Percentiles rank a stretch among this genome's conserved stretches.
Conservation (phyloP, 2,797 vertebrate genomes). For the Crossoptilon crossoptilon region DNA sequence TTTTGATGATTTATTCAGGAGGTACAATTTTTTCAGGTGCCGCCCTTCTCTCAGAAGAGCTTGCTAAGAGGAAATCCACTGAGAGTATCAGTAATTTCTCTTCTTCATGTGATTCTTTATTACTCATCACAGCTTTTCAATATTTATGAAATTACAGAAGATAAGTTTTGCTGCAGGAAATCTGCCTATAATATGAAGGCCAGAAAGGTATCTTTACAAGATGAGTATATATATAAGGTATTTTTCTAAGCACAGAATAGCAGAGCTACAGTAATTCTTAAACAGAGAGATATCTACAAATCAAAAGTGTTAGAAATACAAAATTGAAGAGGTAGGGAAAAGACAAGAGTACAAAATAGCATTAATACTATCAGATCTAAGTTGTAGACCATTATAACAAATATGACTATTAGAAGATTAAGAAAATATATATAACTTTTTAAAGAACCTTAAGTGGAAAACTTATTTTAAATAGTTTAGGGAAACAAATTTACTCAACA, state of each 20-base stretch:
- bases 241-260: background rate
- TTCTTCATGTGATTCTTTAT: background rate
- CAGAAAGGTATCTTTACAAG: background rate
- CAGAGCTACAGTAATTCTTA: background rate
- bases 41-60: background rate
- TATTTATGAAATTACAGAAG: background rate
- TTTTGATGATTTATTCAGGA: background rate
- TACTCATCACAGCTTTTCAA: background rate
- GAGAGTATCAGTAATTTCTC: background rate
- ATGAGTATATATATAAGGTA: background rate
- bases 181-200: background rate
- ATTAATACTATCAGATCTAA: background rate
- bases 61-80: background rate
- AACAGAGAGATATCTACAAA: background rate
- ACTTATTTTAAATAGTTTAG: background rate
- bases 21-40: background rate
- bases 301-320: background rate
- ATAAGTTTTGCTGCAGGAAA: background rate
- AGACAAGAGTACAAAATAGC: background rate
- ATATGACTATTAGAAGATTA: background rate
- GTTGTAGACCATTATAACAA: background rate
- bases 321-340: background rate
- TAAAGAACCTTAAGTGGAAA: background rate
- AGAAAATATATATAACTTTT: background rate
- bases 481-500: background rate